phyloP scores from a whole-genome alignment of 2,888 invertebrate genomes.

The Aethes cnicana region DNA sequence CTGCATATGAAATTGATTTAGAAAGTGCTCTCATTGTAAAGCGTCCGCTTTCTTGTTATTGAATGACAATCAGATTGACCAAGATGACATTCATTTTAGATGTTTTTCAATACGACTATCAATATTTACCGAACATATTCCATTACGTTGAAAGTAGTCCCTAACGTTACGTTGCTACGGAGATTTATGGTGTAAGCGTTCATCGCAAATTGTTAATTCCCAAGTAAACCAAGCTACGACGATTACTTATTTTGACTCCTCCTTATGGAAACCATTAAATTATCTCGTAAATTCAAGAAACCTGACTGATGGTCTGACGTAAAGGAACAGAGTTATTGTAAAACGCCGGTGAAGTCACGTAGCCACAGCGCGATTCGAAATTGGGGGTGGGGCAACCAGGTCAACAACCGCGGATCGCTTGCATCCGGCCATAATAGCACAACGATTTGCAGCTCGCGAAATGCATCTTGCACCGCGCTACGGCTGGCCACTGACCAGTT shows the following conservation, averaged over 20 bases:
- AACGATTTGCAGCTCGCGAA: slow-evolving; percentile 54
- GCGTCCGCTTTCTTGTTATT: slow-evolving; percentile 35
- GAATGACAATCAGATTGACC: slow-evolving; percentile 35
- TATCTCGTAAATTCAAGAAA: neutral
- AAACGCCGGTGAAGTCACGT: slow-evolving; percentile 68
- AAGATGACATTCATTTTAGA: slow-evolving; percentile 20
- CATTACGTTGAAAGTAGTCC: too few species aligned
- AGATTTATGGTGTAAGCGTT: too few species aligned
- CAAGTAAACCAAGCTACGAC: too few species aligned
- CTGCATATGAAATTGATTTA: slow-evolving; percentile 9
- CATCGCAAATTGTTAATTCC: too few species aligned
- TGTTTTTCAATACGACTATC: neutral
- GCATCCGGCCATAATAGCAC: slow-evolving; percentile 63
- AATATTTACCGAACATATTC: neutral
- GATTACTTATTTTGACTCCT: slow-evolving; percentile 7
- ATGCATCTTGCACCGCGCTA: slow-evolving; percentile 47
- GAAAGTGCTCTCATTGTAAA: slow-evolving; percentile 34
- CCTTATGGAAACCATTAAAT: slow-evolving; percentile 13
- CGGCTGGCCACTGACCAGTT: slow-evolving; percentile 41
- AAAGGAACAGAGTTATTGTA: slow-evolving; percentile 46
- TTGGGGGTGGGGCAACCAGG: slow-evolving; percentile 53
- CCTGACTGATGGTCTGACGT: slow-evolving; percentile 4
- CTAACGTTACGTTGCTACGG: too few species aligned
- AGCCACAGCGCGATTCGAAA: slow-evolving; percentile 44
- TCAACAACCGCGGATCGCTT: slow-evolving; percentile 53